phyloP scores from a whole-genome alignment of 2,888 invertebrate genomes.

The Thymelicus lineola region DNA sequence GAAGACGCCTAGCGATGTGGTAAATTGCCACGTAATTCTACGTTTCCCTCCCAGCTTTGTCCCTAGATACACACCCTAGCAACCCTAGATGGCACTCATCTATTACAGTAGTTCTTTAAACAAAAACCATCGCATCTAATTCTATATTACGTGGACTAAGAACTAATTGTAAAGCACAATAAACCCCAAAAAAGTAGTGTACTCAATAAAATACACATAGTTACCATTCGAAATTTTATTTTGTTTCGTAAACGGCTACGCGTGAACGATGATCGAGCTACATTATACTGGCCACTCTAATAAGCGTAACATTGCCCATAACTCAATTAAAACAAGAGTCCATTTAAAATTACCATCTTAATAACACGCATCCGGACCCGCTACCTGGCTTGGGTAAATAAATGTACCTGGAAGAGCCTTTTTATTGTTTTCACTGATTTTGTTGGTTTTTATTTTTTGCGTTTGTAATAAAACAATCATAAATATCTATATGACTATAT shows the following conservation, averaged over 20 bases:
- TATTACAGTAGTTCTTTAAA: too few relatives aligned
- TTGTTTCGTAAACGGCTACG: constrained; percentile 41
- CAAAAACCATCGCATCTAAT: too few relatives aligned
- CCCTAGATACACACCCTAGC: too few relatives aligned
- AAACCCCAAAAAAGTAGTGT: too few relatives aligned
- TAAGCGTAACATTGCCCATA: constrained; percentile 68
- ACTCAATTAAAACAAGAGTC: constrained; percentile 80
- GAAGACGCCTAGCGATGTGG: too few relatives aligned
- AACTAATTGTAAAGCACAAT: too few relatives aligned
- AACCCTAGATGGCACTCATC: too few relatives aligned
- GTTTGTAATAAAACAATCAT: neutral
- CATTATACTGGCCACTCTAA: constrained; percentile 49
- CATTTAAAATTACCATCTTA: constrained; percentile 73
- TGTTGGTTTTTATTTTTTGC: neutral
- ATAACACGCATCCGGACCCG: constrained; percentile 67
- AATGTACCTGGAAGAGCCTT: constrained; percentile 52
- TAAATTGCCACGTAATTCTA: too few relatives aligned
- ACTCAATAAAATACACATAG: neutral
- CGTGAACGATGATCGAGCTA: constrained; percentile 28
- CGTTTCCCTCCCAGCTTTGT: too few relatives aligned
- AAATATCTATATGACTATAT: too few relatives aligned
- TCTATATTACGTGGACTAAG: too few relatives aligned
- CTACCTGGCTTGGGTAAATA: constrained; percentile 64
- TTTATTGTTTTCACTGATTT: constrained; percentile 17
- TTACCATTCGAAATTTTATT: constrained; percentile 11